A percentile compares a stretch with the other conserved stretches of the same genome.
These are phyloP conservation scores for Lacanobia wlatinum DNA, from an alignment of 2,888 invertebrate genomes.

Conservation along the genomic window DNA sequence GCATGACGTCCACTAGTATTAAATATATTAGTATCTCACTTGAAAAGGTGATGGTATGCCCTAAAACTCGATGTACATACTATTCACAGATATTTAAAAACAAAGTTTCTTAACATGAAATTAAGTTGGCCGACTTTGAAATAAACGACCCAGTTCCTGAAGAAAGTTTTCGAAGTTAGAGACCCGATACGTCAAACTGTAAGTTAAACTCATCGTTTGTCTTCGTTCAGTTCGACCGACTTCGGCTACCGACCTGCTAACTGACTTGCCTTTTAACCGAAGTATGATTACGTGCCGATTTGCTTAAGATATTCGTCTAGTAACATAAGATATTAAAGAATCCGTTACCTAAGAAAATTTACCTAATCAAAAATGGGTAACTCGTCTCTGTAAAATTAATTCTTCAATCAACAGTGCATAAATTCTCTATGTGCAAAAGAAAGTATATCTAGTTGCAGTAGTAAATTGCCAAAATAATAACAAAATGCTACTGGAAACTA, in stretches of 20 bases:
- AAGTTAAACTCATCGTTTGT: slow-evolving; percentile 36
- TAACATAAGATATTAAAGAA: too few species aligned
- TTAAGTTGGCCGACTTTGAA: slow-evolving; percentile 37
- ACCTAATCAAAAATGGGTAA: too few species aligned
- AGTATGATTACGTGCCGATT: neutral
- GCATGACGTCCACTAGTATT: too few species aligned
- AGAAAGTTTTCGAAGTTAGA: slow-evolving; percentile 50
- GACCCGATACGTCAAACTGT: slow-evolving; percentile 40
- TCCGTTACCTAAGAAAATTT: too few species aligned
- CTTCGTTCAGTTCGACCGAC: slow-evolving; percentile 22
- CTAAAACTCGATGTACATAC: too few species aligned
- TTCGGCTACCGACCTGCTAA: neutral
- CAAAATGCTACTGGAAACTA: too few species aligned
- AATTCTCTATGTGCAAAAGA: neutral
- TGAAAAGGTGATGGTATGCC: too few species aligned
- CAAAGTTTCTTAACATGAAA: slow-evolving; percentile 19
- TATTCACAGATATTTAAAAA: neutral
- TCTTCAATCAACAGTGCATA: neutral
- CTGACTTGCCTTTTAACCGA: neutral
- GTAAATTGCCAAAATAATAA: neutral
- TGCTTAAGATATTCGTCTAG: neutral
- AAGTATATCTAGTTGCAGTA: neutral
- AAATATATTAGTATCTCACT: too few species aligned
- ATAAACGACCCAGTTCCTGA: slow-evolving; percentile 31
- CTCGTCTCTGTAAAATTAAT: neutral